phyloP scores from a whole-genome alignment of 2,797 vertebrate species.

The Acanthornis magna region DNA sequence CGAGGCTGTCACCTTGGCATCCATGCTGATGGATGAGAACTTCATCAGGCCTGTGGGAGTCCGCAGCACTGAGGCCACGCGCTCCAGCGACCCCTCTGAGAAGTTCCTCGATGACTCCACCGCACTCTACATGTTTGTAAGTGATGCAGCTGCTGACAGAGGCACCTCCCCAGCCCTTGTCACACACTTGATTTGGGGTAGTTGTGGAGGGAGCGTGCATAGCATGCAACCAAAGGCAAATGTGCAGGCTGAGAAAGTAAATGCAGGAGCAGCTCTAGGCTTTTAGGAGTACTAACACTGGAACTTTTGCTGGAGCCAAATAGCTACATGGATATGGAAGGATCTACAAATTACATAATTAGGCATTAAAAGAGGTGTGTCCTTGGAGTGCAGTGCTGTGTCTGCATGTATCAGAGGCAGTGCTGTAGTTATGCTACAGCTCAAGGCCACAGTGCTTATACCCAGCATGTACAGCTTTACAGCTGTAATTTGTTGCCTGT shows the following conservation, averaged over 20 bases:
- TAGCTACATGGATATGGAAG: background rate
- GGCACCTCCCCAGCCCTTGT: background rate
- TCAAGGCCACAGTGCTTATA: background rate
- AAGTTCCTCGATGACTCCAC: constrained; percentile 92
- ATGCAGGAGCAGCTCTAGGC: background rate
- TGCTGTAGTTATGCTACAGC: background rate
- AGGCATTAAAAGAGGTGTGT: background rate
- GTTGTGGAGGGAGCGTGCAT: too few relatives aligned
- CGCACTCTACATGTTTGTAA: constrained; percentile 88
- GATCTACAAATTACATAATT: background rate
- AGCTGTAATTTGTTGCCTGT: background rate
- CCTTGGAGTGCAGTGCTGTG: background rate
- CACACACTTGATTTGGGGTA: background rate
- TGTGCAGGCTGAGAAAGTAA: background rate
- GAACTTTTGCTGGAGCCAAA: background rate
- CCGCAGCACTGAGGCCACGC: constrained; percentile 81
- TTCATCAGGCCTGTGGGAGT: constrained; percentile 83
- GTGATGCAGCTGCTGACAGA: background rate
- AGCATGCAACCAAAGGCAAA: background rate
- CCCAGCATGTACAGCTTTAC: background rate
- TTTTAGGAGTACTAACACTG: background rate
- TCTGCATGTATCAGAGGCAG: background rate
- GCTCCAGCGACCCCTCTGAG: constrained; percentile 79
- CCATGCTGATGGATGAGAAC: constrained; percentile 89
- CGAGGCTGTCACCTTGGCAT: constrained; percentile 87